A percentile compares a stretch with the other conserved stretches of the same genome.
phyloP scores from a whole-genome alignment of 2,113 vertebrate species.

The human (Homo sapiens) region GRCh38 chr2:29837501-29838000 shows the following conservation, averaged over 20 bases:
- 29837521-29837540: not conserved
- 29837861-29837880: not conserved
- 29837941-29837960: slow-evolving; percentile 24
- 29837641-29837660: not conserved
- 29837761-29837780: not conserved
- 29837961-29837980: slow-evolving; percentile 26
- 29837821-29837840: not conserved
- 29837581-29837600: not conserved
- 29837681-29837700: not conserved
- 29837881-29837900: slow-evolving; percentile 30
- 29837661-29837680: slow-evolving; percentile 8
- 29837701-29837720: not conserved
- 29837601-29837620: not conserved
- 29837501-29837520: not conserved
- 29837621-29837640: not conserved
- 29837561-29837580: not conserved
- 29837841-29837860: not conserved
- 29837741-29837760: slow-evolving; percentile 18
- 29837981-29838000: not conserved
- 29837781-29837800: not conserved
- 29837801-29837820: not conserved
- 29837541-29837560: not conserved
- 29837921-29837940: slow-evolving; percentile 19
- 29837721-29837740: slow-evolving; percentile 16
- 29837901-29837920: not conserved